Conservation (phyloP, 1,140 invertebrate species). For the Portunus trituberculatus region DNA sequence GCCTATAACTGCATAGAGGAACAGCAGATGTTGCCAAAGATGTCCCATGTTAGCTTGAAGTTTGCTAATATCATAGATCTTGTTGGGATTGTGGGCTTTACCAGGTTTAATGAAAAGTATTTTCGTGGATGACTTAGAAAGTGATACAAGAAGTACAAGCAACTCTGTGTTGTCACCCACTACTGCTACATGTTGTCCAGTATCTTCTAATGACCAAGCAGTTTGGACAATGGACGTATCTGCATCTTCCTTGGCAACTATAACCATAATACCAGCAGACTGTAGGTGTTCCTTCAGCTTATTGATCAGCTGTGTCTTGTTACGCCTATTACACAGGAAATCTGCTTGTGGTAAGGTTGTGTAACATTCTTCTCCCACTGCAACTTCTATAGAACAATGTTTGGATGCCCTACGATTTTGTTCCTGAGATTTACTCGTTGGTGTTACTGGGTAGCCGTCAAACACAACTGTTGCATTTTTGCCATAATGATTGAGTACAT, state of each 20-base stretch:
- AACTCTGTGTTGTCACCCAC: constrained; percentile 45
- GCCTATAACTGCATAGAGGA: constrained; percentile 38
- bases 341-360: constrained; percentile 42
- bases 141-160: background rate
- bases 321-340: constrained; percentile 49
- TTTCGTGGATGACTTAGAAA: constrained; percentile 30
- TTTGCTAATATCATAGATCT: constrained; percentile 51
- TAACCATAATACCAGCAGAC: constrained; percentile 44
- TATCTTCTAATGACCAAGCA: constrained; percentile 39
- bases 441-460: constrained; percentile 40
- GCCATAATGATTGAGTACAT: constrained; percentile 56
- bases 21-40: constrained; percentile 25
- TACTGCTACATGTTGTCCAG: constrained; percentile 36
- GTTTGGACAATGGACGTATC: constrained; percentile 46
- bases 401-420: constrained; percentile 41
- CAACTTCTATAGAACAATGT: background rate
- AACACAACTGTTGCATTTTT: constrained; percentile 49
- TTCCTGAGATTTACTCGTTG: constrained; percentile 53
- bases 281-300: constrained; percentile 52
- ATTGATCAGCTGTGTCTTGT: constrained; percentile 56
- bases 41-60: constrained; percentile 35
- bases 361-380: too few relatives aligned
- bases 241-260: constrained; percentile 57
- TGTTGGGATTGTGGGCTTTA: constrained; percentile 50
- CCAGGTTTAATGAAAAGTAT: constrained; percentile 31